Conservation (phyloP, 2,113 vertebrate genomes). For the Butorides virescens region DNA sequence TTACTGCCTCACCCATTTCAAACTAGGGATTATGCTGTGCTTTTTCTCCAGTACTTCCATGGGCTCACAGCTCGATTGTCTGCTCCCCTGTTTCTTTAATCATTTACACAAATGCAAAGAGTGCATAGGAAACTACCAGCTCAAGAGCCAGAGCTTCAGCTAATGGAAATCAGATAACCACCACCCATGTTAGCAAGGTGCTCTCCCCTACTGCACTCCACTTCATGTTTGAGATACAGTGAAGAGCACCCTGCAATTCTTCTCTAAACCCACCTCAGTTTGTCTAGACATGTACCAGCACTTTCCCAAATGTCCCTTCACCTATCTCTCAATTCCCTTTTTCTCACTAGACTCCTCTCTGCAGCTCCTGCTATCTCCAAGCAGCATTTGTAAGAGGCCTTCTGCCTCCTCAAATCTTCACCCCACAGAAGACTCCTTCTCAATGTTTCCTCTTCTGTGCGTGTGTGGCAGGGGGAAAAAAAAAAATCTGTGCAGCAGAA, state of each 20-base stretch:
- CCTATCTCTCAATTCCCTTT: neutral
- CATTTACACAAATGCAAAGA: neutral
- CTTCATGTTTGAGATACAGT: neutral
- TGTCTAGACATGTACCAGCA: neutral
- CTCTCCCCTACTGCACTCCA: neutral
- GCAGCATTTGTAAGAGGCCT: neutral
- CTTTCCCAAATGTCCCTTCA: neutral
- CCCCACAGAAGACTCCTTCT: neutral
- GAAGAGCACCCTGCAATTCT: neutral
- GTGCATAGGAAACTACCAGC: neutral
- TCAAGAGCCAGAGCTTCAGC: neutral
- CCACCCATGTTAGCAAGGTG: neutral
- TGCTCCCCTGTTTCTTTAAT: neutral
- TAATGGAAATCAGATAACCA: neutral
- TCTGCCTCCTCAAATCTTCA: neutral
- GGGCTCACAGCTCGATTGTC: neutral
- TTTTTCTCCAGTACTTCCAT: neutral
- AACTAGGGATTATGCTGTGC: neutral
- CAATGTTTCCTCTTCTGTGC: neutral
- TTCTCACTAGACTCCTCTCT: neutral
- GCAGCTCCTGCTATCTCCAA: neutral
- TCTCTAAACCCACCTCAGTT: neutral
- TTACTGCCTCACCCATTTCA: neutral
- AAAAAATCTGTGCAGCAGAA: neutral
- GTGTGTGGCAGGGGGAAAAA: neutral